Conservation (phyloP, 2,888 invertebrate genomes). For the Torymus texanus region DNA sequence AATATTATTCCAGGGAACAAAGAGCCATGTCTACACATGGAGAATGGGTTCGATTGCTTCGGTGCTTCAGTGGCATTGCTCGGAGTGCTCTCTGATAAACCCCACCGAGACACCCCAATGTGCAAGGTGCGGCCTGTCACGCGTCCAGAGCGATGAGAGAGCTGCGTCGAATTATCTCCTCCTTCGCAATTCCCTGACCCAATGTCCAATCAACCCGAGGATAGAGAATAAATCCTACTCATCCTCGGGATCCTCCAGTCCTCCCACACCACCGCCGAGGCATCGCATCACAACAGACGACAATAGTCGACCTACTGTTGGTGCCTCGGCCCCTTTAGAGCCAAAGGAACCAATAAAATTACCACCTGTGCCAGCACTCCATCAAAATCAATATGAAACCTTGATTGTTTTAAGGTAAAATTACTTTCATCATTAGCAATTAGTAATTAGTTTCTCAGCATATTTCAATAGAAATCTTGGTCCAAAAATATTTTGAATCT, state of each 20-base stretch:
- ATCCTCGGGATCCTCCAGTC: conserved; percentile 66
- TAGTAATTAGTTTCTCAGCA: no score
- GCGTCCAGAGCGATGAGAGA: conserved; percentile 67
- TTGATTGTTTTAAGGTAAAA: conserved; percentile 52
- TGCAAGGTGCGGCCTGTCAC: conserved; percentile 84
- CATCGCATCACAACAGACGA: conserved; percentile 54
- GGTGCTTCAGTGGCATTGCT: conserved; percentile 95
- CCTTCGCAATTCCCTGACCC: conserved; percentile 54
- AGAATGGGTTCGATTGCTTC: conserved; percentile 95
- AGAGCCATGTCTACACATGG: conserved; percentile 77
- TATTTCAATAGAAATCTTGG: no score
- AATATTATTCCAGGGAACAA: conserved; percentile 49
- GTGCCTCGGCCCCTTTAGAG: conserved; percentile 34
- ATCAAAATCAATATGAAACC: conserved; percentile 51
- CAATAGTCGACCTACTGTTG: conserved; percentile 22
- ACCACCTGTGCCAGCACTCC: conserved; percentile 40
- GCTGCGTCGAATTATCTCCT: conserved; percentile 45
- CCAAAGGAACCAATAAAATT: conserved; percentile 36
- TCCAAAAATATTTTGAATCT: background rate
- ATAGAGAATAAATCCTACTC: conserved; percentile 64
- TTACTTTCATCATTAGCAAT: background rate
- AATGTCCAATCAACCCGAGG: conserved; percentile 46
- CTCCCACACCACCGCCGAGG: conserved; percentile 69
- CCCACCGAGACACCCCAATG: conserved; percentile 90
- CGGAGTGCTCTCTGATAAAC: conserved; percentile 91